Evolutionary conservation across 2,113 vertebrate genomes (phyloP).

Genomic region (Heliornis fulica): DNA sequence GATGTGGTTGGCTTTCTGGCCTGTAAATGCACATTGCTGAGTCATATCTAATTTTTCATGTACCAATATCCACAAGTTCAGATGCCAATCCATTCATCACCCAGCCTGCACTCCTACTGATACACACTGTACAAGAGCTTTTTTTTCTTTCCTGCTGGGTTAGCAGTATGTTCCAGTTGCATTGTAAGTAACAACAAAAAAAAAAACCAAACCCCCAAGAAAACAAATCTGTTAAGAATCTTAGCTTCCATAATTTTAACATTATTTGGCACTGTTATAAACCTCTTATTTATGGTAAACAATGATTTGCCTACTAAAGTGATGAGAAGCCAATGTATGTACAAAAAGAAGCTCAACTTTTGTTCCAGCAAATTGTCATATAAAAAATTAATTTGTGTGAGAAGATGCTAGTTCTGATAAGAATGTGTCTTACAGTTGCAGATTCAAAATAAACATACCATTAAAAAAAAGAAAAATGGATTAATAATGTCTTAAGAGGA

Average conservation of each 20-base stretch:
- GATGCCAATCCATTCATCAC: not conserved
- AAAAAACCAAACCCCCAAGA: not conserved
- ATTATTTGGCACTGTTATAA: constrained; percentile 7
- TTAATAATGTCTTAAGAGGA: not conserved
- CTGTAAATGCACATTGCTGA: not conserved
- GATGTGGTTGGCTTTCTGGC: accelerated
- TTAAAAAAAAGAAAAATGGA: not conserved
- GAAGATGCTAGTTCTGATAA: not conserved
- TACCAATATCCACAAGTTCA: not conserved
- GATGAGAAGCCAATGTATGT: not conserved
- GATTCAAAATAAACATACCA: not conserved
- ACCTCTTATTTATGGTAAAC: not conserved
- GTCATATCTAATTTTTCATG: not conserved
- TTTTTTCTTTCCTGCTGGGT: constrained; percentile 37
- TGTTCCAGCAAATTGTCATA: not conserved
- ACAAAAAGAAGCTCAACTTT: not conserved
- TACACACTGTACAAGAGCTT: not conserved
- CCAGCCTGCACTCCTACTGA: not conserved
- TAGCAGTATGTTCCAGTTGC: constrained; percentile 51
- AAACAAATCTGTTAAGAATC: not conserved
- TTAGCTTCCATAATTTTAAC: not conserved
- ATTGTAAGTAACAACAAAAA: constrained; percentile 60
- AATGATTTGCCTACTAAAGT: not conserved
- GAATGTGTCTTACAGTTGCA: not conserved
- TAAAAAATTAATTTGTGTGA: not conserved